Conservation (phyloP, 2,888 invertebrate species). For the Heliothis peltigera region DNA sequence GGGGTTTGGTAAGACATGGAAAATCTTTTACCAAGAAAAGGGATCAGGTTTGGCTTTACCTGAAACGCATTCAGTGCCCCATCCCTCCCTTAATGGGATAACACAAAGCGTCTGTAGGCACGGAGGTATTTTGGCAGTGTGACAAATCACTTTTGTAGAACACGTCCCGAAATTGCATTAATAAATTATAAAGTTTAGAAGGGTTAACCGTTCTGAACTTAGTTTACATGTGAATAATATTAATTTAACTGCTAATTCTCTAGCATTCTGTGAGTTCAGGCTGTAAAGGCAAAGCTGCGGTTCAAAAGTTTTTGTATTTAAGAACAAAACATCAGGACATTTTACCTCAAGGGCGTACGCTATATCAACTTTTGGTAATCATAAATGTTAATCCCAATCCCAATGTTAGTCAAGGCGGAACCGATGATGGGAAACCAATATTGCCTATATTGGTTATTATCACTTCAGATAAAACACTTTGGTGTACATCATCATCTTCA, state of each 20-base stretch:
- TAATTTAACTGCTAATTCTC: background rate
- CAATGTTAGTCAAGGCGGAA: too few species aligned
- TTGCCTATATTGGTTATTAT: too few species aligned
- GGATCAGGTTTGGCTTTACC: constrained; percentile 69
- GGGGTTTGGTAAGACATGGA: constrained; percentile 61
- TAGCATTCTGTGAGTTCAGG: background rate
- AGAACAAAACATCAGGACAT: too few species aligned
- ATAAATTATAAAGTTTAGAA: constrained; percentile 25
- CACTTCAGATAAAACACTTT: too few species aligned
- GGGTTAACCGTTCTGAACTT: background rate
- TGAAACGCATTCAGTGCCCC: constrained; percentile 59
- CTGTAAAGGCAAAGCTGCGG: too few species aligned
- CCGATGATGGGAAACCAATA: too few species aligned
- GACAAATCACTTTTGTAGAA: constrained; percentile 41
- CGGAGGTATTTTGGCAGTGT: constrained; percentile 30
- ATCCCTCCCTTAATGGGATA: constrained; percentile 56
- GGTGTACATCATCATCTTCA: too few species aligned
- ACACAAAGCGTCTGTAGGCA: constrained; percentile 51
- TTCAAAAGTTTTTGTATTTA: too few species aligned
- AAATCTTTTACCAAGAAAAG: constrained; percentile 71
- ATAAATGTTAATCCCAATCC: too few species aligned
- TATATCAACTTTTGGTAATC: too few species aligned
- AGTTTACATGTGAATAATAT: background rate
- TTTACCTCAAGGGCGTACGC: too few species aligned
- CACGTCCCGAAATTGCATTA: constrained; percentile 21